Evolutionary conservation across 2,888 invertebrate species (phyloP).

Genomic region (Chloroclysta siterata): DNA sequence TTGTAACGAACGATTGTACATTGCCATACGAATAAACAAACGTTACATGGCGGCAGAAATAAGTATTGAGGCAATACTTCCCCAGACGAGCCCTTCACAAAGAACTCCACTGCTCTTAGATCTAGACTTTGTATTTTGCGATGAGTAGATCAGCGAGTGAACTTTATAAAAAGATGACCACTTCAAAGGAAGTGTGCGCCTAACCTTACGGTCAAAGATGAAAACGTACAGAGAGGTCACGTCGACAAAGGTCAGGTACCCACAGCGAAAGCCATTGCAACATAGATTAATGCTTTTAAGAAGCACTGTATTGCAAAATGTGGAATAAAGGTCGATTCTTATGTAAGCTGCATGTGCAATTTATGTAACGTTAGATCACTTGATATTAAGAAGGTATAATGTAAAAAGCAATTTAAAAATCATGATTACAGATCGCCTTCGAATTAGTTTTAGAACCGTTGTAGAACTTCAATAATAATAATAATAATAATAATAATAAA

Average conservation of each 20-base stretch:
- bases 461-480: no score
- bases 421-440: background rate
- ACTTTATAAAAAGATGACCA: background rate
- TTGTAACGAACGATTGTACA: no score
- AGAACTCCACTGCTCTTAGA: no score
- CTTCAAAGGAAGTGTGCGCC: background rate
- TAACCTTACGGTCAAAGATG: constrained; percentile 40
- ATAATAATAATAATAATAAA: no score
- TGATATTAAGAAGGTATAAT: constrained; percentile 16
- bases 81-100: no score
- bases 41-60: no score
- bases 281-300: constrained; percentile 54
- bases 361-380: constrained; percentile 42
- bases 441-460: no score
- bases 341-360: constrained; percentile 51
- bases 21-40: no score
- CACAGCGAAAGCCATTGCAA: constrained; percentile 54
- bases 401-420: constrained; percentile 1
- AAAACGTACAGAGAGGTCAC: constrained; percentile 48
- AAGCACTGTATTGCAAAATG: constrained; percentile 49
- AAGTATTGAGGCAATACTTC: no score
- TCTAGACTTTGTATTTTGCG: no score
- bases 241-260: constrained; percentile 45
- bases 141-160: no score
- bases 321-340: constrained; percentile 51